Percentiles rank a stretch among this genome's conserved stretches.
phyloP scores from a whole-genome alignment of 1,140 invertebrate species.

The Calephelis virginiensis region DNA sequence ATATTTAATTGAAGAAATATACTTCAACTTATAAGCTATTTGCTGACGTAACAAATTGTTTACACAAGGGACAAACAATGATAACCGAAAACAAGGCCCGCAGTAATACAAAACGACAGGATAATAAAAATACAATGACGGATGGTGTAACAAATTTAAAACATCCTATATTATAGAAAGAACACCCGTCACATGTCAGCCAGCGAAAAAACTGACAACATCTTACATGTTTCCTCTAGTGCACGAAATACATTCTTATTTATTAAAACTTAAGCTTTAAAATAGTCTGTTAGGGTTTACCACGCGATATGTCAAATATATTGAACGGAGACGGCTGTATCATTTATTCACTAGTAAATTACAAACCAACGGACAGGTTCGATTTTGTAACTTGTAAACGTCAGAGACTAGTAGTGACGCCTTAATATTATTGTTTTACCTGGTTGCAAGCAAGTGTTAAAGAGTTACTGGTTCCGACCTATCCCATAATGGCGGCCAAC shows the following conservation, averaged over 20 bases:
- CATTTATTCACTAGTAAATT: slow-evolving; percentile 16
- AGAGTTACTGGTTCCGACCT: no score
- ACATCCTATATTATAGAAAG: slow-evolving; percentile 5
- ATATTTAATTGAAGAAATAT: no score
- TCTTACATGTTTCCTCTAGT: not conserved
- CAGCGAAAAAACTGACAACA: not conserved
- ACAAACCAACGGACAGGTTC: slow-evolving; percentile 8
- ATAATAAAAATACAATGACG: slow-evolving; percentile 2
- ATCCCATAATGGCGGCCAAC: no score
- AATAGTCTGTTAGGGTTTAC: not conserved
- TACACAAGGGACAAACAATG: no score
- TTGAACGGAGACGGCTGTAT: slow-evolving; percentile 12
- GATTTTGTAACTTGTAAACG: slow-evolving; percentile 6
- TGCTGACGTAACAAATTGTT: no score
- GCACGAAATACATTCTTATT: not conserved
- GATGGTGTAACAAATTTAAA: slow-evolving; percentile 8
- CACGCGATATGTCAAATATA: slow-evolving; percentile 10
- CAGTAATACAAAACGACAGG: no score
- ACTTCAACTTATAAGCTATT: no score
- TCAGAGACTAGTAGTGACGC: not conserved
- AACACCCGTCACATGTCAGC: slow-evolving; percentile 3
- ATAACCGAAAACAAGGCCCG: no score
- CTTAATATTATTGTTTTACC: not conserved
- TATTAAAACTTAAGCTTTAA: not conserved
- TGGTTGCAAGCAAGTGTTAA: no score